Base-by-base conservation (phyloP, 37 sponge, comb jelly and placozoan genomes). In the Haliclona indistincta region DNA sequence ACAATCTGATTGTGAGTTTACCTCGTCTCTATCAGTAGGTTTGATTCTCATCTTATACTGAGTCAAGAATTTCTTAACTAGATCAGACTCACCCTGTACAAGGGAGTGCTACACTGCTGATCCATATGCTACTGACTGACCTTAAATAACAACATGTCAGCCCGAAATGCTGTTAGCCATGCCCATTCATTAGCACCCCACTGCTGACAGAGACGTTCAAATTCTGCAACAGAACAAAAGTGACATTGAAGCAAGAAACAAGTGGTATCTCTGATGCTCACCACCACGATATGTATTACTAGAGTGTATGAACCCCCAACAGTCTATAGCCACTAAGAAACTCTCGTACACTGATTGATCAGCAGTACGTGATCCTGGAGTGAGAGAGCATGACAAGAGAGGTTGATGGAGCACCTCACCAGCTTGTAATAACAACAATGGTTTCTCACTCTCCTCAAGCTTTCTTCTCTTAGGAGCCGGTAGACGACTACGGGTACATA, bases 221-320 rank as follows among this genome's bases (percentile, higher is more conserved):
- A 93, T 67, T 93, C 94, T 85, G 37, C n/a, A n/a, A n/a, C n/a
- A n/a, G n/a, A n/a, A n/a, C n/a, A n/a, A n/a, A 55, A 26, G 56
- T 55, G 26, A 55, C 56, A 55, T 4, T 55, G 56, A 26, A 23
- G 26, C 56, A 55, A 5, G 56, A 55, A 49, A 49, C 17, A 49
- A 17, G 11, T 19, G 15, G 17, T 19, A 49, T n/a, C n/a, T n/a
- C n/a, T 47, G 13, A 8, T 43, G 0, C 66, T 42, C 43, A 90
- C 91, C 91, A 45, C 76, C 72, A 3, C 81, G 73, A 70, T 93
- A 93, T 6, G 94, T 93, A 5, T 76, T 66, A 64, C 82, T 80
- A 44, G 94, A 88, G 71, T 88, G 86, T 13, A 93, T 71, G 83
- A 93, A 93, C 29, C 85, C 71, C 89, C 86, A 88, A 55, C 94